These are phyloP conservation scores for Cylloceria caligata DNA, from an alignment of 2,888 invertebrate genomes.

Conservation along the genomic window DNA sequence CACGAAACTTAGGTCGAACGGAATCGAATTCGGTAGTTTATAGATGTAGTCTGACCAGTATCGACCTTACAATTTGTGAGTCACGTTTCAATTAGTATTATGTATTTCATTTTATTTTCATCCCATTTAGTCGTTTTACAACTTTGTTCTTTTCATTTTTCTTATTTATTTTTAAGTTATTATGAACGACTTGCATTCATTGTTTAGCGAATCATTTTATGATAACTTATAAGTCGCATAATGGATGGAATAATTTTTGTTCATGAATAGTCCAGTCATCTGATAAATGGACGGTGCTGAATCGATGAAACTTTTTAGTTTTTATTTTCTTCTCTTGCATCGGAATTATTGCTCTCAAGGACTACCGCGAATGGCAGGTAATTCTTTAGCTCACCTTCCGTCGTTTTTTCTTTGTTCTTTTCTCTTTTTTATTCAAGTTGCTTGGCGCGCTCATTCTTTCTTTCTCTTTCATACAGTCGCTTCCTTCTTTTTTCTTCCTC, in stretches of 20 bases:
- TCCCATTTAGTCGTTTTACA: background rate
- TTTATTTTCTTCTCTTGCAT: conserved; percentile 17
- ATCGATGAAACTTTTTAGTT: conserved; percentile 3
- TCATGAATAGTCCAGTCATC: background rate
- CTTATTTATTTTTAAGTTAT: background rate
- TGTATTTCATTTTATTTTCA: background rate
- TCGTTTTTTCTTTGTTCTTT: conserved; percentile 62
- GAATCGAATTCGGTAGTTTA: conserved; percentile 10
- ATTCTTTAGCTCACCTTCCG: conserved; percentile 66
- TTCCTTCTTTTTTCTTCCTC: conserved; percentile 67
- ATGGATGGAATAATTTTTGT: background rate
- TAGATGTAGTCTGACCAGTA: conserved; percentile 43
- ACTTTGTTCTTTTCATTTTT: background rate
- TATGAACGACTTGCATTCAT: background rate
- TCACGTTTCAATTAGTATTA: background rate
- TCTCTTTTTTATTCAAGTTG: conserved; percentile 56
- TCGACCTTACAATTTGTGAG: background rate
- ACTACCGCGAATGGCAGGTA: conserved; percentile 59
- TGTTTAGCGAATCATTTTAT: background rate
- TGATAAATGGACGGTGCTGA: background rate
- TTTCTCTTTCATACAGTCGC: conserved; percentile 59
- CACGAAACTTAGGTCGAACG: conserved; percentile 53
- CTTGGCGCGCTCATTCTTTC: conserved; percentile 69
- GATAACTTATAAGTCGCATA: background rate
- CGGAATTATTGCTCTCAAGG: conserved; percentile 60